Base-by-base conservation (phyloP, 2,797 vertebrate genomes). In the Myotis vivesi region DNA sequence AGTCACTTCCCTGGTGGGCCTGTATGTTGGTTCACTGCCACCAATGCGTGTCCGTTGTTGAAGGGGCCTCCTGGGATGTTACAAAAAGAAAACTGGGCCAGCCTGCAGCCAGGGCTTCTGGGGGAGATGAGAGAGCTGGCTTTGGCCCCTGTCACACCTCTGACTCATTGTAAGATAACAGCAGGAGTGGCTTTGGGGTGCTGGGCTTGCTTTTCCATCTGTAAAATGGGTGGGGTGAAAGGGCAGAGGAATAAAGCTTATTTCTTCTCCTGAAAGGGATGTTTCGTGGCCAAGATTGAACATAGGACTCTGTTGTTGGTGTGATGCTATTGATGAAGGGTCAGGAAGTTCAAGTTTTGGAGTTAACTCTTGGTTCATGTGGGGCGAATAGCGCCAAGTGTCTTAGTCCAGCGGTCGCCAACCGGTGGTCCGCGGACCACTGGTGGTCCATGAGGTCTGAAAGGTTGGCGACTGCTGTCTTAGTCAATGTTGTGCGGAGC, bases 151-250 rank as follows among this genome's bases (percentile, higher is more conserved):
- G 17, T 46, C 68, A 44, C 16, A 69, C 28, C 82, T 66, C 30
- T 46, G 82, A 86, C 75, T 91, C 53, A 57, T 36, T 59, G 30
- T 68, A 17, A 79, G 53, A 25, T 51, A 77, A 73, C 64, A 8
- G 72, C 72, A 71, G 73, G 85, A 33, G 69, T n/a, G 90, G 87
- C 64, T 93, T 36, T 64, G 28, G 75, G 59, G 81, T 38, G 23
- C 30, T 10, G n/a, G 76, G 72, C 83, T 96, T 71, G 73, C 75
- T 94, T 93, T 95, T 75, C 87, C 76, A 15, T 95, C 95, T 93
- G 89, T 94, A 46, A 77, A 97, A 92, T 91, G 91, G 92, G 84
- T 79, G 84, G 68, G 49, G 64, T 30, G 30, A 73, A 83, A 66
- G 73, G 72, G 30, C 64, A n/a, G 87, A 72, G 41, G 38, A 62